A percentile compares a stretch with the other conserved stretches of the same genome.
Evolutionary conservation across 2,797 vertebrate species (phyloP).

Genomic region (Enteromius radiatus): DNA sequence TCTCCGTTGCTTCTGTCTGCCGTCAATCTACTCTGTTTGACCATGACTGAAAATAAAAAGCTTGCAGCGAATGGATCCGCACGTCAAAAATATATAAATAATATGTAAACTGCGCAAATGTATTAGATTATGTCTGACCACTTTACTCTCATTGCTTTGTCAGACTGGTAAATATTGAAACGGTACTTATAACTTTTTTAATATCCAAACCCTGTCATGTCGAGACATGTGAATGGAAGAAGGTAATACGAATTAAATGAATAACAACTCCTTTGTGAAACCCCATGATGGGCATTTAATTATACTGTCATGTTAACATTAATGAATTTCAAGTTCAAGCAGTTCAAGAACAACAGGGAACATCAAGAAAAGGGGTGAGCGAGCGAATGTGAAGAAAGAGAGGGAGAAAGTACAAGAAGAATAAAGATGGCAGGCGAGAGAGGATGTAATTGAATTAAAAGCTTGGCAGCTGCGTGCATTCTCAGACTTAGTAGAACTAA

Average conservation of each 20-base stretch:
- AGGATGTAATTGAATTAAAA: slow-evolving; percentile 9
- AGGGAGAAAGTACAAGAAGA: neutral
- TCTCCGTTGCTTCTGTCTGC: too few species aligned
- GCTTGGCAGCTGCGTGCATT: too few species aligned
- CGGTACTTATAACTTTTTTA: neutral
- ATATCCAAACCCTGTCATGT: neutral
- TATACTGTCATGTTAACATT: slow-evolving; percentile 1
- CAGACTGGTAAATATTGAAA: neutral
- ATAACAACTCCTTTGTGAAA: neutral
- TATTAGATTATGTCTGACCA: neutral
- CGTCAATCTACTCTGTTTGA: too few species aligned
- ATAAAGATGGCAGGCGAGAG: slow-evolving; percentile 2
- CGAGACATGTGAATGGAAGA: neutral
- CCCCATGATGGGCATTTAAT: neutral
- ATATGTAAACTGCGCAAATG: too few species aligned
- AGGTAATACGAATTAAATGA: neutral
- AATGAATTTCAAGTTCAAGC: neutral
- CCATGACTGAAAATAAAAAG: too few species aligned
- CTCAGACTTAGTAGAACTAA: neutral
- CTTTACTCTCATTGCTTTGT: neutral
- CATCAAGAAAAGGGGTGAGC: slow-evolving; percentile 5
- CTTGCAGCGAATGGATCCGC: too few species aligned
- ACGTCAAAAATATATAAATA: too few species aligned
- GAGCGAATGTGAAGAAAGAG: neutral
- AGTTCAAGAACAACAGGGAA: neutral